A percentile compares a stretch with the other conserved stretches of the same genome.
These are phyloP conservation scores for Nasonia oneida DNA, from an alignment of 2,888 invertebrate species.

Conservation along the genomic window DNA sequence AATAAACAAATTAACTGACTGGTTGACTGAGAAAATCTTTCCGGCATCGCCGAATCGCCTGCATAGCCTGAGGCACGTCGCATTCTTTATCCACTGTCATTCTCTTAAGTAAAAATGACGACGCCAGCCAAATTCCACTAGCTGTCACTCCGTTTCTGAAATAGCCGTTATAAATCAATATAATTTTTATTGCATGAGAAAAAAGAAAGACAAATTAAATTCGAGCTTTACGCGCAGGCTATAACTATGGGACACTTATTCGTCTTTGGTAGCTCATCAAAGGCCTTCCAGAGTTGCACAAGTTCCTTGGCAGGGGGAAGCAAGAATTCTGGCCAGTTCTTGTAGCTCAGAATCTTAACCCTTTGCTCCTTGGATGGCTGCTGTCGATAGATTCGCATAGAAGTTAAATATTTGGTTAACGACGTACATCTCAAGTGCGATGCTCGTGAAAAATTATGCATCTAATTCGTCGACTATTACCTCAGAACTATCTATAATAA, in stretches of 20 bases:
- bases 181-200: background rate
- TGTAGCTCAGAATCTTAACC: conserved; percentile 55
- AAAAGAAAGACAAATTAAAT: background rate
- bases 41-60: conserved; percentile 78
- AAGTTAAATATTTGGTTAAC: background rate
- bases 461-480: conserved; percentile 55
- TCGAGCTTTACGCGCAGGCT: conserved; percentile 76
- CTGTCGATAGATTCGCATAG: background rate
- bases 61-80: conserved; percentile 80
- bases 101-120: conserved; percentile 79
- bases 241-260: conserved; percentile 74
- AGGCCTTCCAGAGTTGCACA: conserved; percentile 75
- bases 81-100: conserved; percentile 80
- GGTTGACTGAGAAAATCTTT: conserved; percentile 76
- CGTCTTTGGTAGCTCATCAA: conserved; percentile 72
- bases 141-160: conserved; percentile 80
- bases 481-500: conserved; percentile 66
- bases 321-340: conserved; percentile 51
- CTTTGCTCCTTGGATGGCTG: conserved; percentile 49
- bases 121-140: conserved; percentile 79
- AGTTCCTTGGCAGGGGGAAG: conserved; percentile 71
- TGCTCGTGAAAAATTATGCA: background rate
- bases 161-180: conserved; percentile 44
- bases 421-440: background rate
- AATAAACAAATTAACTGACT: conserved; percentile 67